phyloP scores from a whole-genome alignment of 2,113 vertebrate genomes.

The Pleuronectes platessa region DNA sequence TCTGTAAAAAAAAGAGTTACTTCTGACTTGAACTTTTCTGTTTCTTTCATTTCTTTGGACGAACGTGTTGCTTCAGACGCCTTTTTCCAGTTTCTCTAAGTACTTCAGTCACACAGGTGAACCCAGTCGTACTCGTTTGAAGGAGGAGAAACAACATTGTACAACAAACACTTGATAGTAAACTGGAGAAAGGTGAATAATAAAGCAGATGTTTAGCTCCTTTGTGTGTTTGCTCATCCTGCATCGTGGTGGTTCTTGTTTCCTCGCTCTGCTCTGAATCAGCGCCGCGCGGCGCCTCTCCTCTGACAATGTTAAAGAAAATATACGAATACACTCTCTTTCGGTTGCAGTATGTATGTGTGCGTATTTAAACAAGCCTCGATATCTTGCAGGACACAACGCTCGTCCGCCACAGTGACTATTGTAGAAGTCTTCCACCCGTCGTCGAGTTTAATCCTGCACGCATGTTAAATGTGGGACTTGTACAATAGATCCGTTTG shows the following conservation, averaged over 20 bases:
- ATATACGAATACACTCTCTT: conserved; percentile 27
- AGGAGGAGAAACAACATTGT: too few relatives aligned
- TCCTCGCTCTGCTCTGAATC: conserved; percentile 57
- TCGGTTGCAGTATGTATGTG: conserved; percentile 62
- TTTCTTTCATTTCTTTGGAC: not conserved
- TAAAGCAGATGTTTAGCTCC: not conserved
- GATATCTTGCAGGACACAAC: conserved; percentile 22
- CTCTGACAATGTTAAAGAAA: conserved; percentile 55
- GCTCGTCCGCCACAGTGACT: conserved; percentile 25
- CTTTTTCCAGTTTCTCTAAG: conserved; percentile 10
- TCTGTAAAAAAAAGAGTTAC: conserved; percentile 11
- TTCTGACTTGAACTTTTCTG: conserved; percentile 58
- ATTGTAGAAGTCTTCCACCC: conserved; percentile 63
- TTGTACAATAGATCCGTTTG: conserved; percentile 43
- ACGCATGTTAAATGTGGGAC: conserved; percentile 45
- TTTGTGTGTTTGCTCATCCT: conserved; percentile 19
- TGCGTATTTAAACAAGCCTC: conserved; percentile 54
- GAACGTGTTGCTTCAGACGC: not conserved
- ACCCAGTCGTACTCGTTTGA: too few relatives aligned
- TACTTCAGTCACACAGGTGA: not conserved
- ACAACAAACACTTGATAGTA: not conserved
- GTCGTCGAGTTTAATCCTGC: conserved; percentile 49
- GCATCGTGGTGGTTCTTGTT: conserved; percentile 3
- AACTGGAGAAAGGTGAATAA: not conserved
- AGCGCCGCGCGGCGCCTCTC: conserved; percentile 43